Evolutionary conservation across 2,888 invertebrate genomes (phyloP).

Genomic region (Sphecodes monilicornis): DNA sequence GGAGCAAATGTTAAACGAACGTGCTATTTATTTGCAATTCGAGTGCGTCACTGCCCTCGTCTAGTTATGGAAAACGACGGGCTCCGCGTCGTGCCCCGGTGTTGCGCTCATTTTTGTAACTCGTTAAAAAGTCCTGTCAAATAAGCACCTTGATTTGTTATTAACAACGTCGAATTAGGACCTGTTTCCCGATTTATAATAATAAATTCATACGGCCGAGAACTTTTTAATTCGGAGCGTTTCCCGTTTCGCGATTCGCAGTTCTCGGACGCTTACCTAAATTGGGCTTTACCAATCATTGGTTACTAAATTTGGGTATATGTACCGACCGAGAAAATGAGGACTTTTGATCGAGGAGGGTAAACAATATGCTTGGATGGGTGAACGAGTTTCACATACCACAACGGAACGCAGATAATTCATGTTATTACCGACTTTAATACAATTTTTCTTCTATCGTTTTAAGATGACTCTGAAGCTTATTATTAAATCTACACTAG

Average conservation of each 20-base stretch:
- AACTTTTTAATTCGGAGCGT: not conserved
- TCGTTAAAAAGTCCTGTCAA: not conserved
- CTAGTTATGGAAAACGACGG: constrained; percentile 18
- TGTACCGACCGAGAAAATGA: not conserved
- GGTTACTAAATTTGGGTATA: not conserved
- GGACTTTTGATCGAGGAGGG: not conserved
- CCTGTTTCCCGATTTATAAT: not conserved
- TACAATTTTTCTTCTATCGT: not conserved
- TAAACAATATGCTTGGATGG: not conserved
- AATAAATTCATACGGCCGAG: not conserved
- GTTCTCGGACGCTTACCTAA: not conserved
- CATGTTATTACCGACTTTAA: not conserved
- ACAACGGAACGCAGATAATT: not conserved
- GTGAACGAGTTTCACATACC: not conserved
- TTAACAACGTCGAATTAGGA: not conserved
- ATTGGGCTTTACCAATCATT: not conserved
- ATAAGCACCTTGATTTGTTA: not conserved
- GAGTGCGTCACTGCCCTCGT: constrained; percentile 35
- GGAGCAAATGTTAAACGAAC: constrained; percentile 70
- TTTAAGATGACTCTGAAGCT: not conserved
- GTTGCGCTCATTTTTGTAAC: not conserved
- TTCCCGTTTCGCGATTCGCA: not conserved
- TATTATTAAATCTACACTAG: no score
- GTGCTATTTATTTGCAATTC: constrained; percentile 53
- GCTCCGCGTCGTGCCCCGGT: not conserved